Percentiles rank a stretch among this genome's conserved stretches.
Conservation (phyloP, 2,888 invertebrate species). For the Platynereis dumerilii region DNA sequence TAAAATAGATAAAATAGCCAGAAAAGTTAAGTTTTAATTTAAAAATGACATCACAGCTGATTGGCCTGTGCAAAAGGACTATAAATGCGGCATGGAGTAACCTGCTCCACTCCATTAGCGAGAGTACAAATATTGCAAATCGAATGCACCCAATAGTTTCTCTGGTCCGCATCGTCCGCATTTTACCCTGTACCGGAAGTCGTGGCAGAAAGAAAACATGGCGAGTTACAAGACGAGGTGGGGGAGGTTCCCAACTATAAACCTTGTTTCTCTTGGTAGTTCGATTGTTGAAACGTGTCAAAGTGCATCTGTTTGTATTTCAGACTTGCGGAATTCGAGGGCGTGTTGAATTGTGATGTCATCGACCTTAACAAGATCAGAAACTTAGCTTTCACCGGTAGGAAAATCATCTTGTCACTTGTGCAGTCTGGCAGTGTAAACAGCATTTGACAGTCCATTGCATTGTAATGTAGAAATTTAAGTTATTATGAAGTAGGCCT, state of each 20-base stretch:
- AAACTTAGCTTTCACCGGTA: constrained; percentile 82
- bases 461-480: too few relatives aligned
- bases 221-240: constrained; percentile 23
- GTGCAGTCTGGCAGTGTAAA: background rate
- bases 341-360: constrained; percentile 73
- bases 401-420: constrained; percentile 38
- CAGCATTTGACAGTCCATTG: background rate
- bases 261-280: background rate
- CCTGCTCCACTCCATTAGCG: too few relatives aligned
- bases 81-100: too few relatives aligned
- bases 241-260: constrained; percentile 11
- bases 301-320: constrained; percentile 31
- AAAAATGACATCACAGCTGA: too few relatives aligned
- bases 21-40: too few relatives aligned
- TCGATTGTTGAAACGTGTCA: background rate
- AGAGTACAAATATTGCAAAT: too few relatives aligned
- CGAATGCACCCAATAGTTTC: too few relatives aligned
- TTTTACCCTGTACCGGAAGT: too few relatives aligned
- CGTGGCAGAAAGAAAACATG: constrained; percentile 6
- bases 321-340: constrained; percentile 78
- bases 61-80: too few relatives aligned
- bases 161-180: too few relatives aligned
- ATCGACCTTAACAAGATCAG: constrained; percentile 75
- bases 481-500: too few relatives aligned
- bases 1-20: too few relatives aligned